phyloP scores from a whole-genome alignment of 2,797 vertebrate genomes.

The Hippocampus kuda region DNA sequence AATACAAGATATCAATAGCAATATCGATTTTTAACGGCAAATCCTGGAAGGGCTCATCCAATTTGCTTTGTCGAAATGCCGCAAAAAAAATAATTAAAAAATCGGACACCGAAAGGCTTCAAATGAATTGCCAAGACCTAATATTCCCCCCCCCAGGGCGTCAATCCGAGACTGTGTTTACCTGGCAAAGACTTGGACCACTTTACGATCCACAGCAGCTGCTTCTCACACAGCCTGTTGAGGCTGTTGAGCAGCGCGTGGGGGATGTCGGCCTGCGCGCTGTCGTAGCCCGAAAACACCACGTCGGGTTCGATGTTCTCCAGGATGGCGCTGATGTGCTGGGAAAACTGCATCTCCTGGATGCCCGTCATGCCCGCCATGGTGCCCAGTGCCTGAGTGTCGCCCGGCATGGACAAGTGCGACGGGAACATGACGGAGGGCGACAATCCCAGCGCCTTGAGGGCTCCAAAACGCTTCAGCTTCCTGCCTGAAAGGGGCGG shows the following conservation, averaged over 20 bases:
- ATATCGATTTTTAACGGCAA: no score
- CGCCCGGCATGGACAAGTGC: slow-evolving; percentile 49
- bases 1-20: no score
- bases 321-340: slow-evolving; percentile 78
- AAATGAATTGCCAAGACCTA: no score
- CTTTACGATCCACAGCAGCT: slow-evolving; percentile 91
- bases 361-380: slow-evolving; percentile 71
- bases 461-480: slow-evolving; percentile 85
- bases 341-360: slow-evolving; percentile 78
- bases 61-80: no score
- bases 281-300: slow-evolving; percentile 83
- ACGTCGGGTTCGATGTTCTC: slow-evolving; percentile 89
- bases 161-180: slow-evolving; percentile 47
- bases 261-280: slow-evolving; percentile 73
- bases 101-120: no score
- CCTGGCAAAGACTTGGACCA: slow-evolving; percentile 98
- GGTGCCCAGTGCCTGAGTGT: slow-evolving; percentile 63
- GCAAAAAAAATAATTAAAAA: no score
- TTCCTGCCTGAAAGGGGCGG: slow-evolving; percentile 76
- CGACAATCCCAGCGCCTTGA: slow-evolving; percentile 75
- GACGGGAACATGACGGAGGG: slow-evolving; percentile 68
- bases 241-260: slow-evolving; percentile 86
- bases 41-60: no score
- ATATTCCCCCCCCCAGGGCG: neutral
- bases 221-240: slow-evolving; percentile 88